Base-by-base conservation (phyloP, 1,140 invertebrate species). In the Nymphalis io region DNA sequence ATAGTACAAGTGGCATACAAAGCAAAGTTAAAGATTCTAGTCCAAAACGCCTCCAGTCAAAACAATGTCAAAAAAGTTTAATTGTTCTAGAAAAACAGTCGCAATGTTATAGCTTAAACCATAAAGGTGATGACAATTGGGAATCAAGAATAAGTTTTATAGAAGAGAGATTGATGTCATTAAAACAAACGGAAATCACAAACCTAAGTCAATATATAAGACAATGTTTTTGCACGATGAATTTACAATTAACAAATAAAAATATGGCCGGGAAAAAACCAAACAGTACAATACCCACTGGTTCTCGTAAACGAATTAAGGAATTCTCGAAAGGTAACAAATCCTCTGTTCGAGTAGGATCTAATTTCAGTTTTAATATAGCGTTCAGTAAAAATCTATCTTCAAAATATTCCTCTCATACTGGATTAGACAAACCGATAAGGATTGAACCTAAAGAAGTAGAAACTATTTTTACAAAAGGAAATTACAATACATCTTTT, bases 351-450 rank as follows among this genome's bases (percentile, higher is more conserved):
- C 62, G 65, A 23, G 33, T 78, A 46, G 75, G 79, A 40, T 83
- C 81, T 44, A 78, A 16, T 44, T 79, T 81, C 33, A 79, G 71
- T 68, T 83, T 81, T 55, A 60, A 78, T 63, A 59, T 81, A 39
- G 73, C 80, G 44, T 81, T 83, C 72, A 74, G 61, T 70, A 79
- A 83, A 74, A 65, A 70, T 20, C 11, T 20, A n/a, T 42, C 33
- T 12, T 12, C 46, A 59, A 40, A 23, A 51, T 53, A 59, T 42
- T 15, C 39, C 40, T 62, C 60, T n/a, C 21, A 71, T 16, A 21
- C 48, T 12, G 64, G 64, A 38, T 15, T 58, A n/a, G 12, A 15
- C 38, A 66, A 60, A 48, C 16, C 11, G 40, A 0, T 46, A 48
- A 39, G 63, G 11, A 38, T 12, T 53, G 60, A 64, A 48, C 39